Evolutionary conservation across 2,113 vertebrate species (phyloP).

Genomic region (Bubo bubo): DNA sequence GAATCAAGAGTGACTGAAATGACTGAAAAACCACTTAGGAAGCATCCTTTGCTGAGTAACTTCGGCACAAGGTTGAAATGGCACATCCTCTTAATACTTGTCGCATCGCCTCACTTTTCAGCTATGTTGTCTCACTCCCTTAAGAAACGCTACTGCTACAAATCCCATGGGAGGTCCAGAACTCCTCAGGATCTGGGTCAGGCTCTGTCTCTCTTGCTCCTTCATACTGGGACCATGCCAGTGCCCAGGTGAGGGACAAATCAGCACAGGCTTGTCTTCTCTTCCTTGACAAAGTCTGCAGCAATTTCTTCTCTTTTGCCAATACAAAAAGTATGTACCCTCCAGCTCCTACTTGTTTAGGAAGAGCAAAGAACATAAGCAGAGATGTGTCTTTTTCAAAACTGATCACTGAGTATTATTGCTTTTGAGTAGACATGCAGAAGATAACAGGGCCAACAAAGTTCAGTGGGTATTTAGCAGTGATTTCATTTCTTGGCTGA

Average conservation of each 20-base stretch:
- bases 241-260: background rate
- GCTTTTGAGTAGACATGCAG: background rate
- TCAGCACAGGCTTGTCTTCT: background rate
- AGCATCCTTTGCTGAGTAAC: background rate
- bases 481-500: slow-evolving; percentile 31
- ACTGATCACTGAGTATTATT: background rate
- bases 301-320: background rate
- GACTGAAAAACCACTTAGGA: background rate
- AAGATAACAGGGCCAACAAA: background rate
- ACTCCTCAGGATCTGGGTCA: background rate
- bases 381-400: background rate
- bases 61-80: background rate
- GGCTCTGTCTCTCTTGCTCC: background rate
- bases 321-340: background rate
- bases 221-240: rapidly evolving
- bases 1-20: background rate
- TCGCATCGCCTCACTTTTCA: background rate
- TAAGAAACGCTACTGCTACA: slow-evolving; percentile 23
- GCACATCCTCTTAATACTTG: background rate
- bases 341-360: background rate
- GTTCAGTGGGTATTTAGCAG: background rate
- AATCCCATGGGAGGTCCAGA: background rate
- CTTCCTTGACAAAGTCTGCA: background rate
- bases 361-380: background rate
- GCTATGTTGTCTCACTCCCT: background rate